Conservation (phyloP, 2,113 vertebrate genomes). For the Cololabis saira region DNA sequence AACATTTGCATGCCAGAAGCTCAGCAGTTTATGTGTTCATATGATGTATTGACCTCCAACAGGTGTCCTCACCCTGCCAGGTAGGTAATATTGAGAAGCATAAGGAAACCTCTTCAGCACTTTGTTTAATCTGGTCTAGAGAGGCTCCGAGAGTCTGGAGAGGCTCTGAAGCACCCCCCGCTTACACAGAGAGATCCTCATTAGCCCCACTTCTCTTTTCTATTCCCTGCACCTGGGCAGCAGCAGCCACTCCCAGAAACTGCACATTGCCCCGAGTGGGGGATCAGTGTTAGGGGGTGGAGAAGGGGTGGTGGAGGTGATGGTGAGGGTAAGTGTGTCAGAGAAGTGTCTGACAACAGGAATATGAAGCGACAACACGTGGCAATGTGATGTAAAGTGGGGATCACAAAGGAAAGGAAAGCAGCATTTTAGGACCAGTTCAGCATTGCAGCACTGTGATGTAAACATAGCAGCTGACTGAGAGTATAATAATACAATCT, state of each 20-base stretch:
- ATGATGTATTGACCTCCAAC: too few species aligned
- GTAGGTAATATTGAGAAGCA: slow-evolving; percentile 9
- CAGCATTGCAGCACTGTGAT: slow-evolving; percentile 18
- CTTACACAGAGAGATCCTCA: not conserved
- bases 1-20: too few species aligned
- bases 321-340: not conserved
- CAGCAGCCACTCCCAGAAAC: slow-evolving; percentile 77
- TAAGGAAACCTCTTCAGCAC: slow-evolving; percentile 21
- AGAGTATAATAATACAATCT: slow-evolving; percentile 13
- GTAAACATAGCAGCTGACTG: slow-evolving; percentile 7
- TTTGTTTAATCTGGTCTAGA: slow-evolving; percentile 61
- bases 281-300: slow-evolving; percentile 10
- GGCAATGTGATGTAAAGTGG: not conserved
- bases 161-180: slow-evolving; percentile 3
- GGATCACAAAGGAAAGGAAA: not conserved
- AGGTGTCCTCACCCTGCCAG: not conserved
- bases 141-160: slow-evolving; percentile 67
- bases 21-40: too few species aligned
- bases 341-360: slow-evolving; percentile 10
- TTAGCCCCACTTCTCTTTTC: slow-evolving; percentile 7
- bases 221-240: slow-evolving; percentile 32
- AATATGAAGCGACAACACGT: slow-evolving; percentile 5
- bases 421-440: slow-evolving; percentile 13
- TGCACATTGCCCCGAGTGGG: slow-evolving; percentile 54
- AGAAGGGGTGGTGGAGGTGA: not conserved